A percentile compares a stretch with the other conserved stretches of the same genome.
Evolutionary conservation across 2,113 vertebrate species (phyloP).

Genomic region (Vidua chalybeata): DNA sequence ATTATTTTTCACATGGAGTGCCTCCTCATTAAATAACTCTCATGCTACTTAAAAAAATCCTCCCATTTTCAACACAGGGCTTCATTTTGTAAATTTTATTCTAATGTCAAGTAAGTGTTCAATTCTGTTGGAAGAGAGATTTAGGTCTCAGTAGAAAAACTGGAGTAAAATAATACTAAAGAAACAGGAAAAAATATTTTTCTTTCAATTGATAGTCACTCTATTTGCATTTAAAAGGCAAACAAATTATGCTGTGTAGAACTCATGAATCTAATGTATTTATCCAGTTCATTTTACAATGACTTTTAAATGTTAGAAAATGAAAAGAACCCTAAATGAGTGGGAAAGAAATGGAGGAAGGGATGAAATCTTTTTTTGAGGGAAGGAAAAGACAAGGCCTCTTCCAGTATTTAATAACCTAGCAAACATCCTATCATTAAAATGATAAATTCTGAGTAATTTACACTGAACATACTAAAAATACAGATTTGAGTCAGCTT

Average conservation of each 20-base stretch:
- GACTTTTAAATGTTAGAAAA: constrained; percentile 28
- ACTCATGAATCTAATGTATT: not conserved
- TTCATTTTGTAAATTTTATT: constrained; percentile 47
- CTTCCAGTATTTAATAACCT: constrained; percentile 3
- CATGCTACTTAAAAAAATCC: not conserved
- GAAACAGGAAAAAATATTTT: constrained; percentile 7
- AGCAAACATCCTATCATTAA: constrained; percentile 25
- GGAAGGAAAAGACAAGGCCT: not conserved
- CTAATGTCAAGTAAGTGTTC: not conserved
- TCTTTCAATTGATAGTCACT: constrained; percentile 6
- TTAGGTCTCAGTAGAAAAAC: constrained; percentile 29
- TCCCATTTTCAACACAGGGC: not conserved
- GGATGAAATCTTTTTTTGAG: not conserved
- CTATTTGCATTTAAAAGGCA: constrained; percentile 40
- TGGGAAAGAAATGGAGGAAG: not conserved
- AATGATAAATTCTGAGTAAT: constrained; percentile 50
- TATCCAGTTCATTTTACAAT: constrained; percentile 14
- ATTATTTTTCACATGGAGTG: not conserved
- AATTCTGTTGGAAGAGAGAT: not conserved
- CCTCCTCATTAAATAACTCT: not conserved
- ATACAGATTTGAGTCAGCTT: constrained; percentile 68
- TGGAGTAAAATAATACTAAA: constrained; percentile 22
- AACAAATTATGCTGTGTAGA: constrained; percentile 16
- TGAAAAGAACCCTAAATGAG: not conserved
- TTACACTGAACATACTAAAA: constrained; percentile 66